Percentiles rank a stretch among this genome's conserved stretches.
Conservation (phyloP, 2,113 vertebrate species). For the Chionis minor region DNA sequence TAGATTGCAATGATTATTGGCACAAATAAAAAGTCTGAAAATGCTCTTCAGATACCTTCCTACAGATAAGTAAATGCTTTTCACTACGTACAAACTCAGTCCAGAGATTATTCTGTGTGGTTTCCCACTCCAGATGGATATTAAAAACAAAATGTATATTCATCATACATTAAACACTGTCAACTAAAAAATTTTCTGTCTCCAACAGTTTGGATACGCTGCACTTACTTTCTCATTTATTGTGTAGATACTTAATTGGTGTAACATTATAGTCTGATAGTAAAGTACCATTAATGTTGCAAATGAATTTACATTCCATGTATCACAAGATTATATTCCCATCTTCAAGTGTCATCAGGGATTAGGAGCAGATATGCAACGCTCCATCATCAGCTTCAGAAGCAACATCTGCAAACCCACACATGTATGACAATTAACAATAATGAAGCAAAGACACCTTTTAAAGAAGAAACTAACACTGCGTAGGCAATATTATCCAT, state of each 20-base stretch:
- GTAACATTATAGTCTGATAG: background rate
- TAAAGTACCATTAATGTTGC: background rate
- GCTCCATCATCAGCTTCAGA: background rate
- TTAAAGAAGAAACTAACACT: background rate
- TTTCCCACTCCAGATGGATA: background rate
- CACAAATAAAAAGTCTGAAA: background rate
- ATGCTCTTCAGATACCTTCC: background rate
- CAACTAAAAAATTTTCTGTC: background rate
- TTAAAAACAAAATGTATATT: background rate
- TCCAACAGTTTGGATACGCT: background rate
- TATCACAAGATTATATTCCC: background rate
- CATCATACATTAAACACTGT: background rate
- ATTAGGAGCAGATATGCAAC: background rate
- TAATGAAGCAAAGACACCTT: background rate
- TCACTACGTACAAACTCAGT: background rate
- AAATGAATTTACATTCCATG: background rate
- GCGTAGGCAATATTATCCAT: background rate
- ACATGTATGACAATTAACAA: background rate
- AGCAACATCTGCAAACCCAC: background rate
- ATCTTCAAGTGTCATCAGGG: background rate
- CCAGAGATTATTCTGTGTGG: background rate
- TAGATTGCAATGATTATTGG: background rate
- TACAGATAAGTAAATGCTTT: background rate
- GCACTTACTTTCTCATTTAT: constrained; percentile 3
- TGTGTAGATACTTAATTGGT: background rate